Conservation (phyloP, 2,888 invertebrate species). For the Eupeodes luniger region DNA sequence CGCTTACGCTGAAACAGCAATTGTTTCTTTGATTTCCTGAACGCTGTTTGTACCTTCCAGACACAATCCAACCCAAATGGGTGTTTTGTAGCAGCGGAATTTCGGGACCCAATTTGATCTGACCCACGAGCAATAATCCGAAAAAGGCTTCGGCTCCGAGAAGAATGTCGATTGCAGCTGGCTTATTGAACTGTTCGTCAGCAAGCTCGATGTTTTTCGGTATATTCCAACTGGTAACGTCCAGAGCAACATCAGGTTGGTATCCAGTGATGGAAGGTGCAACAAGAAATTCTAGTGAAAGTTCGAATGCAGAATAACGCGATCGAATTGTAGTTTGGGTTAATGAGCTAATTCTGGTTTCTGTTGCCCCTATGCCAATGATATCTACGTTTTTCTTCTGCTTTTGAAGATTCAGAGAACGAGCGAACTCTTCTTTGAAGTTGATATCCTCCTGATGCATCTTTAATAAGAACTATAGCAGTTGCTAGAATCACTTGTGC, state of each 20-base stretch:
- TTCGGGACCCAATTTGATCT: not conserved
- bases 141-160: slow-evolving; percentile 20
- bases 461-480: too few species aligned
- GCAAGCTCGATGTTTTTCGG: slow-evolving; percentile 38
- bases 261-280: slow-evolving; percentile 37
- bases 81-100: slow-evolving; percentile 29
- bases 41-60: not conserved
- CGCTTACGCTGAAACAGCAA: not conserved
- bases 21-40: not conserved
- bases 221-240: slow-evolving; percentile 13
- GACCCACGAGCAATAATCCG: slow-evolving; percentile 1
- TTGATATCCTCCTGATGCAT: slow-evolving; percentile 6
- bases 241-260: slow-evolving; percentile 15
- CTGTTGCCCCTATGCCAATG: slow-evolving; percentile 2
- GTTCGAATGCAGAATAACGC: slow-evolving; percentile 21
- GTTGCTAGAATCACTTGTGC: too few species aligned
- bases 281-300: slow-evolving; percentile 12
- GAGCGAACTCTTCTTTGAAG: slow-evolving; percentile 38
- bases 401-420: slow-evolving; percentile 13
- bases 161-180: not conserved
- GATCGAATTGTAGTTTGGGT: slow-evolving; percentile 37
- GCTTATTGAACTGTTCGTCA: not conserved
- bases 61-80: not conserved
- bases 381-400: slow-evolving; percentile 32
- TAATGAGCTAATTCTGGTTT: slow-evolving; percentile 22